Percentiles rank a stretch among this genome's conserved stretches.
phyloP scores from a whole-genome alignment of 2,113 vertebrate species.

The Nerophis ophidion region DNA sequence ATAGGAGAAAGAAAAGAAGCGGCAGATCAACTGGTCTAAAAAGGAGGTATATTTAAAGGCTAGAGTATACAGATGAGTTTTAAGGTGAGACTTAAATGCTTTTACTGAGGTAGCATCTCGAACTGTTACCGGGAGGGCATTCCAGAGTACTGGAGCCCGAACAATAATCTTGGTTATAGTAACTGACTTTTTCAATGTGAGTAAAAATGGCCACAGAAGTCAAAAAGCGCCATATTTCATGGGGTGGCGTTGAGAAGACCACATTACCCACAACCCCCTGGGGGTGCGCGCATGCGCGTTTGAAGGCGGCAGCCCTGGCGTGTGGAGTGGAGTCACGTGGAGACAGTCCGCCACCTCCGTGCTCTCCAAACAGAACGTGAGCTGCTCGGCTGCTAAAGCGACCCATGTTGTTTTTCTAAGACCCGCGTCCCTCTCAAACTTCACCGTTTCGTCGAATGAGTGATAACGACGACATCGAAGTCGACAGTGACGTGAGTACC shows the following conservation, averaged over 20 bases:
- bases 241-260: no score
- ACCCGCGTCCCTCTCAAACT: conserved; percentile 54
- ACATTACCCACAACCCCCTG: conserved; percentile 37
- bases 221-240: fast-evolving
- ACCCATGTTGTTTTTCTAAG: conserved; percentile 68
- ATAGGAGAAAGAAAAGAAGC: no score
- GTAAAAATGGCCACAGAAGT: neutral
- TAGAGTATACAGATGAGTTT: no score
- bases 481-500: conserved; percentile 95
- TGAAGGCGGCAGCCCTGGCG: conserved; percentile 24
- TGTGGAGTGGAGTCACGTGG: conserved; percentile 72
- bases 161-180: neutral
- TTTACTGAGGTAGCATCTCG: no score
- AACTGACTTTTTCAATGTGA: neutral
- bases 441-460: conserved; percentile 78
- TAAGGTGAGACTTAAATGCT: no score
- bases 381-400: conserved; percentile 45
- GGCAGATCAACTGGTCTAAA: no score
- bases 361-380: conserved; percentile 58
- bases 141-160: no score
- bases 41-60: no score
- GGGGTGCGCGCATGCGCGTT: conserved; percentile 22
- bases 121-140: no score
- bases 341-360: conserved; percentile 44
- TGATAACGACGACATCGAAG: conserved; percentile 99